phyloP scores from a whole-genome alignment of 1,140 invertebrate species.

The Papilio aristodemus region DNA sequence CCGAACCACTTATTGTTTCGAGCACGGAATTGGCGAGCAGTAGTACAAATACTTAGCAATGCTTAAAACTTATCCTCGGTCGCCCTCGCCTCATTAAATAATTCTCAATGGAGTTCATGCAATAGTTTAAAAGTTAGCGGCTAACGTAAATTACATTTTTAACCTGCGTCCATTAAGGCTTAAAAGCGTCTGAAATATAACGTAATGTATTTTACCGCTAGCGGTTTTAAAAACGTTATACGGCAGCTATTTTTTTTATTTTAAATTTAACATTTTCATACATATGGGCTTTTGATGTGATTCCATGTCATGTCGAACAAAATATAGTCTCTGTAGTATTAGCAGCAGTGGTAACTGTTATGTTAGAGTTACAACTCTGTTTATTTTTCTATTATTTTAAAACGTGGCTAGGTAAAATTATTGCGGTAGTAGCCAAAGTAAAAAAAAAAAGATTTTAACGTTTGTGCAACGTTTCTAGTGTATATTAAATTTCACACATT shows the following conservation, averaged over 20 bases:
- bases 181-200: slow-evolving; percentile 28
- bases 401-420: no score
- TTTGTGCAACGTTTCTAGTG: no score
- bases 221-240: slow-evolving; percentile 17
- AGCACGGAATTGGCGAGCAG: slow-evolving; percentile 21
- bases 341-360: no score
- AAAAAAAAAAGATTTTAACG: no score
- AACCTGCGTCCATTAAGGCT: slow-evolving; percentile 9
- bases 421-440: no score
- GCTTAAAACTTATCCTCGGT: slow-evolving; percentile 1
- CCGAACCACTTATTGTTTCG: slow-evolving; percentile 30
- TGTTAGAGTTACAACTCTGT: no score
- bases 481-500: no score
- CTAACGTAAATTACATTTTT: slow-evolving; percentile 18
- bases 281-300: not conserved
- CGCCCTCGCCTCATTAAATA: not conserved
- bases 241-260: not conserved
- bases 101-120: not conserved
- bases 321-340: no score
- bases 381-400: no score
- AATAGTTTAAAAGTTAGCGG: not conserved
- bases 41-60: slow-evolving; percentile 18
- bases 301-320: no score
- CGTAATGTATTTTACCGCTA: slow-evolving; percentile 21
- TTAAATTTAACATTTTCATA: not conserved